These are phyloP conservation scores for Knipowitschia caucasica DNA, from an alignment of 2,797 vertebrate species.

Conservation along the genomic window DNA sequence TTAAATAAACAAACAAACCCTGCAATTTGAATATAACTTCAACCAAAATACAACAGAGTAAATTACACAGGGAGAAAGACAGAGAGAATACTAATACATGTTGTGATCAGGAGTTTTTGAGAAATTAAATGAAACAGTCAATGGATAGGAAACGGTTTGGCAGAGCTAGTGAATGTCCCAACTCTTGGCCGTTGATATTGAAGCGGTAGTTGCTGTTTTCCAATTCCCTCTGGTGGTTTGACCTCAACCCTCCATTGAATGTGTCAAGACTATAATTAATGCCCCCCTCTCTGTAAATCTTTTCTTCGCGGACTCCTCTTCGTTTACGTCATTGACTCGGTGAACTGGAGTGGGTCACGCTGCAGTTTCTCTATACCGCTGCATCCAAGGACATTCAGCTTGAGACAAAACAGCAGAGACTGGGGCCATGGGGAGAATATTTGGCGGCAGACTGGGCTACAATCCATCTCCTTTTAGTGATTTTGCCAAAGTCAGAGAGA, in stretches of 20 bases:
- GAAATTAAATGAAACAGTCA: not conserved
- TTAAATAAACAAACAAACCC: not conserved
- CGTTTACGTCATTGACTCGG: conserved; percentile 38
- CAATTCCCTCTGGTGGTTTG: conserved; percentile 51
- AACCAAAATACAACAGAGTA: not conserved
- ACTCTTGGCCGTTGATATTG: conserved; percentile 34
- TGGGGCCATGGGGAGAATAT: conserved; percentile 39
- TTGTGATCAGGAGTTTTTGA: conserved; percentile 6
- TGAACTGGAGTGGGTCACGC: conserved; percentile 27
- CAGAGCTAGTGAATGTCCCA: conserved; percentile 36
- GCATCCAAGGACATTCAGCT: conserved; percentile 50
- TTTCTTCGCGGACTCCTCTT: conserved; percentile 25
- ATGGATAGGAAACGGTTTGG: conserved; percentile 13
- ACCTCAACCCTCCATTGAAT: conserved; percentile 57
- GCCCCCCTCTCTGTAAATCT: conserved; percentile 45
- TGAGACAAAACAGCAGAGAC: conserved; percentile 46
- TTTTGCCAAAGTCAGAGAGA: conserved; percentile 48
- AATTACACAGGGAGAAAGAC: conserved; percentile 1
- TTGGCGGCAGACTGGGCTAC: conserved; percentile 14
- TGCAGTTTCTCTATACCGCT: conserved; percentile 19
- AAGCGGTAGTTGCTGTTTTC: conserved; percentile 44
- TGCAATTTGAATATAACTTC: not conserved
- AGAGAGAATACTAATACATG: too few relatives aligned
- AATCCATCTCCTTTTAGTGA: conserved; percentile 62
- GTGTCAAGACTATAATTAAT: conserved; percentile 66